A percentile compares a stretch with the other conserved stretches of the same genome.
phyloP scores from a whole-genome alignment of 2,888 invertebrate species.

The Oeneis ivallda region DNA sequence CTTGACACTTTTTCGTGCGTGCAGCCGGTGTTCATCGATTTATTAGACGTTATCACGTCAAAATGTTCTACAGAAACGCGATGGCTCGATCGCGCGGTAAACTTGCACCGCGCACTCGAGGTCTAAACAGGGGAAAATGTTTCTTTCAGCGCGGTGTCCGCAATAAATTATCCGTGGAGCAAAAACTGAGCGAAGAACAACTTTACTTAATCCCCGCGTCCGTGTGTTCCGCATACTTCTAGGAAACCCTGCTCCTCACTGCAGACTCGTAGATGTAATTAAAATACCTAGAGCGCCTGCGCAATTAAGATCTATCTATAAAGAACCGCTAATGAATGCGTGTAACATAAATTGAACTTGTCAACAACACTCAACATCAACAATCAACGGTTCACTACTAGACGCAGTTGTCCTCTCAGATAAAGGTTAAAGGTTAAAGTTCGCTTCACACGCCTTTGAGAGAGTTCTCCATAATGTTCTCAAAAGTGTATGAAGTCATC shows the following conservation, averaged over 20 bases:
- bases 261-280: slow-evolving; percentile 4
- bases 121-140: not conserved
- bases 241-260: not conserved
- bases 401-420: no score
- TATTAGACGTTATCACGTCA: no score
- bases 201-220: not conserved
- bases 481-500: no score
- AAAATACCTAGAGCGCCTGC: slow-evolving; percentile 8
- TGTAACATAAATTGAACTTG: not conserved
- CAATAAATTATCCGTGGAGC: slow-evolving; percentile 13
- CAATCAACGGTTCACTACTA: no score
- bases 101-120: not conserved
- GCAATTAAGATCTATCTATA: not conserved
- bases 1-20: no score
- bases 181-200: slow-evolving; percentile 17
- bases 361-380: no score
- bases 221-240: slow-evolving; percentile 21
- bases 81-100: not conserved
- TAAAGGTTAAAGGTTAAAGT: no score
- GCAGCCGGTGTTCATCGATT: no score
- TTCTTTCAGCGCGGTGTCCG: slow-evolving; percentile 16
- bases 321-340: not conserved
- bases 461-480: no score
- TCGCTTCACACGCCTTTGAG: no score
- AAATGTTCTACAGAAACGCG: not conserved